Evolutionary conservation across 2,888 invertebrate genomes (phyloP).

Genomic region (Temnothorax unifasciatus): DNA sequence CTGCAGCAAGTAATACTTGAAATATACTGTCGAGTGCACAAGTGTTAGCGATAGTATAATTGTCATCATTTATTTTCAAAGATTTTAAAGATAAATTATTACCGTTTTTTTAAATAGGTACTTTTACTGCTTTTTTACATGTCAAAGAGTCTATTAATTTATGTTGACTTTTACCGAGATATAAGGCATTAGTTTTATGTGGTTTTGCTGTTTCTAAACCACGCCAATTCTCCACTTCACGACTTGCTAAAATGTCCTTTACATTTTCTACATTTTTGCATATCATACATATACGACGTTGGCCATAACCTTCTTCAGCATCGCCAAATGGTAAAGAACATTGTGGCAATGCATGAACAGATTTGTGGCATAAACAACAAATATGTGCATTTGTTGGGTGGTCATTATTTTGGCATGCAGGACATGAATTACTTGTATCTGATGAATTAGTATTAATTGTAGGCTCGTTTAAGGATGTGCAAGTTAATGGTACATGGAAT

Average conservation of each 20-base stretch:
- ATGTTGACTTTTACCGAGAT: conserved; percentile 11
- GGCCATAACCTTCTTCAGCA: conserved; percentile 32
- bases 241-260: conserved; percentile 29
- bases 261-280: conserved; percentile 35
- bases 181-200: not conserved
- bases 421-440: conserved; percentile 28
- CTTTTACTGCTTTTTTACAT: conserved; percentile 34
- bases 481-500: not conserved
- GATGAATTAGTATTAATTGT: not conserved
- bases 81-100: conserved; percentile 17
- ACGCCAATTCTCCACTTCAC: conserved; percentile 35
- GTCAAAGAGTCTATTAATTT: conserved; percentile 11
- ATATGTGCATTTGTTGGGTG: conserved; percentile 25
- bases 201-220: not conserved
- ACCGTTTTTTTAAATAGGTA: conserved; percentile 38
- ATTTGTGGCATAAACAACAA: conserved; percentile 30
- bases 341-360: conserved; percentile 40
- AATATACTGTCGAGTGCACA: conserved; percentile 43
- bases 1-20: conserved; percentile 45
- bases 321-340: not conserved
- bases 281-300: conserved; percentile 28
- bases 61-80: conserved; percentile 21
- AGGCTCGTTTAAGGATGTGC: not conserved
- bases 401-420: conserved; percentile 33
- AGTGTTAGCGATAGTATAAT: conserved; percentile 26